Base-by-base conservation (phyloP, 2,113 vertebrate species). In the Trematomus loennbergii region DNA sequence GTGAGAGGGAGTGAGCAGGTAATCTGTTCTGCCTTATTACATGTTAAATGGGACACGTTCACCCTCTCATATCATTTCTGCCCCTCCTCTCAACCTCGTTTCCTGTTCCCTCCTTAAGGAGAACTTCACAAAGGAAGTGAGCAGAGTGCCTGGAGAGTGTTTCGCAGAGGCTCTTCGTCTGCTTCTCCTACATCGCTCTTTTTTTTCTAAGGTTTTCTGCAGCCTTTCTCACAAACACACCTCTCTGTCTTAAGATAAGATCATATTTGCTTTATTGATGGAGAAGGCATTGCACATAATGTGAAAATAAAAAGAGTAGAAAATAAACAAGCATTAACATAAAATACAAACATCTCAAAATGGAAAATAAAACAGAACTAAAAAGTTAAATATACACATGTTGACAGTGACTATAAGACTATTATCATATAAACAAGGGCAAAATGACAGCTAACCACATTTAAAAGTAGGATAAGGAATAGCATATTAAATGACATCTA, bases 1-100 rank as follows among this genome's bases (percentile, higher is more conserved):
- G 70, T 22, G 73, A 80, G 79, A 60, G 70, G 61, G 52, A 78
- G 75, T 10, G 77, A 78, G 82, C 54, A 83, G 79, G 79, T 86
- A 78, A 92, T 90, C 71, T 75, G 83, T 87, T 87, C 84, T 75
- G 68, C 84, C 87, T 88, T 90, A 88, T 89, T 89, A 79, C 81
- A 81, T 89, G 84, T 82, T 87, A 89, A 93, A 87, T 84, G 75
- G 73, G 81, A 88, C 83, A 79, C 65, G 4, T 65, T 70, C 63
- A 61, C 67, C 71, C 15, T 74, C 80, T 81, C 55, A 1, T 63
- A 82, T 78, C 55, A 40, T 72, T 66, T 16, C 33, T 63, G 79
- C 64, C 33, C 67, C 79, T 83, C 79, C 65, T 79, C 69, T 82
- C 72, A 68, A 50, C 76, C 82, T 78, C 49, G 3, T 81, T 67